Conservation (phyloP, 2,797 vertebrate species). For the Adrianichthys oophorus region DNA sequence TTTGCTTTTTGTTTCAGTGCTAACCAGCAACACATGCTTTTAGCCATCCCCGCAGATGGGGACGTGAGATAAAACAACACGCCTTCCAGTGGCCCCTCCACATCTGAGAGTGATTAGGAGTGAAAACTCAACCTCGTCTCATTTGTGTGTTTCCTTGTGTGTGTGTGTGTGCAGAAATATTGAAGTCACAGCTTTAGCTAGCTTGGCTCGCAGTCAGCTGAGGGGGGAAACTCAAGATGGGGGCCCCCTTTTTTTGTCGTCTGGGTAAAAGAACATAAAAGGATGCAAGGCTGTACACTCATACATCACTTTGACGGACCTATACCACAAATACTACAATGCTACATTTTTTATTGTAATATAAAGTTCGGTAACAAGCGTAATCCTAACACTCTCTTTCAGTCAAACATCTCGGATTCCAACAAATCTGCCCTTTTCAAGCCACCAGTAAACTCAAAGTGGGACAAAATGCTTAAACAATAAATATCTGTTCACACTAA, state of each 20-base stretch:
- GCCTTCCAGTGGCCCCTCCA: constrained; percentile 46
- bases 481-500: not conserved
- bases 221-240: constrained; percentile 50
- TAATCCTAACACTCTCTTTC: not conserved
- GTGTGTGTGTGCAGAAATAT: constrained; percentile 6
- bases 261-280: constrained; percentile 30
- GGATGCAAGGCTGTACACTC: constrained; percentile 16
- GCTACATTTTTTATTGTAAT: constrained; percentile 11
- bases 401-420: not conserved
- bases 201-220: constrained; percentile 48
- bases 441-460: not conserved
- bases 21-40: constrained; percentile 57
- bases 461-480: not conserved
- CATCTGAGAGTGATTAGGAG: constrained; percentile 71
- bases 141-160: constrained; percentile 10
- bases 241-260: constrained; percentile 42
- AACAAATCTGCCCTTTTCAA: not conserved
- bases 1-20: constrained; percentile 24
- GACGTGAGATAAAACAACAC: constrained; percentile 60
- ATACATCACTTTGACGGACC: constrained; percentile 16
- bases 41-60: constrained; percentile 33
- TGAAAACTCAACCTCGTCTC: constrained; percentile 36
- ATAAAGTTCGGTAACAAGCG: constrained; percentile 11
- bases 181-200: constrained; percentile 37
- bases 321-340: constrained; percentile 26